Percentiles rank a stretch among this genome's conserved stretches.
Evolutionary conservation across 2,888 invertebrate genomes (phyloP).

Genomic region (Zeuzera pyrina): DNA sequence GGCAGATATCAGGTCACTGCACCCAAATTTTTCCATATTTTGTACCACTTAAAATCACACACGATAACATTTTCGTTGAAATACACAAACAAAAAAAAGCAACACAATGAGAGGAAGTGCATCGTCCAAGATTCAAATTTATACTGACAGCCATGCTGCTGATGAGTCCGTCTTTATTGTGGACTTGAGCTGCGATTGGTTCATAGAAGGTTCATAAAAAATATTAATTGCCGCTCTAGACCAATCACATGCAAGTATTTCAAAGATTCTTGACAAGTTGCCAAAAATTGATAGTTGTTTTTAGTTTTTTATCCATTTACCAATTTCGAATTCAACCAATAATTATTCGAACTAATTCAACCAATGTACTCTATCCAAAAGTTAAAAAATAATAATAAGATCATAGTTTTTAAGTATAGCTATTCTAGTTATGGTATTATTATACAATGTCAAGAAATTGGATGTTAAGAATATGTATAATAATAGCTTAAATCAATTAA

Average conservation of each 20-base stretch:
- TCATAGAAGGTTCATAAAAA: conserved; percentile 41
- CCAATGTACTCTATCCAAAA: too few species aligned
- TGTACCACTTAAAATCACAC: conserved; percentile 64
- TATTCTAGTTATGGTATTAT: too few species aligned
- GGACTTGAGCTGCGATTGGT: conserved; percentile 79
- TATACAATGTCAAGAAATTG: too few species aligned
- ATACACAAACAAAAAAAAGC: conserved; percentile 71
- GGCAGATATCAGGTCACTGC: conserved; percentile 61
- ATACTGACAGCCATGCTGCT: conserved; percentile 98
- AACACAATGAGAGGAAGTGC: conserved; percentile 85
- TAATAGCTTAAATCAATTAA: too few species aligned
- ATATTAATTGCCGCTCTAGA: conserved; percentile 25
- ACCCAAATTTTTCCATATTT: conserved; percentile 71
- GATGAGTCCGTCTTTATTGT: conserved; percentile 88
- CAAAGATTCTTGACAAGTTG: conserved; percentile 42
- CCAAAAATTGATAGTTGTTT: too few species aligned
- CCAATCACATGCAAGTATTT: conserved; percentile 46
- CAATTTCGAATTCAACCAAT: too few species aligned
- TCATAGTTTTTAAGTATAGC: too few species aligned
- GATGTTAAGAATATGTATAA: too few species aligned
- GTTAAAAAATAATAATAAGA: too few species aligned
- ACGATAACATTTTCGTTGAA: conserved; percentile 68
- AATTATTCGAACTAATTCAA: too few species aligned
- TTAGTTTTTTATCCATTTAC: too few species aligned
- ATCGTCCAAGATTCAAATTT: conserved; percentile 92